These are phyloP conservation scores for Drosophila robusta DNA, from an alignment of 2,888 invertebrate genomes.

Conservation along the genomic window DNA sequence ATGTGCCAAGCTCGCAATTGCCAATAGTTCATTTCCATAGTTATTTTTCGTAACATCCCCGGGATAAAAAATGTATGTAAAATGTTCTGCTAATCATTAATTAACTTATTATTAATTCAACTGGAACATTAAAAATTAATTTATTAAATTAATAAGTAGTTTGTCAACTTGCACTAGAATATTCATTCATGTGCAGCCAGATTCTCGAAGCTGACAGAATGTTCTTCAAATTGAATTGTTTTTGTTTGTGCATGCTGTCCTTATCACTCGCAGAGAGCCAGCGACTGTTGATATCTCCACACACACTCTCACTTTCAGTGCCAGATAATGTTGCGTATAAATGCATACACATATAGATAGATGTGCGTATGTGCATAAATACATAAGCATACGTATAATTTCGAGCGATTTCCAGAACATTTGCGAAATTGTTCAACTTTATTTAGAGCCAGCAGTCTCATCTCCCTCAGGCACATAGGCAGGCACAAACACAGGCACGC, in stretches of 20 bases:
- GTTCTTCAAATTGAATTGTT: conserved; percentile 1
- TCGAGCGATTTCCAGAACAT: conserved; percentile 58
- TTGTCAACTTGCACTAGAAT: too few species aligned
- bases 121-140: too few species aligned
- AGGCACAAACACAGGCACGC: conserved; percentile 2
- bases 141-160: too few species aligned
- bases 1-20: too few species aligned
- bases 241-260: conserved; percentile 11
- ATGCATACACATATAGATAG: conserved; percentile 7
- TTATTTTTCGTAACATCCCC: too few species aligned
- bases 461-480: conserved; percentile 14
- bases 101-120: too few species aligned
- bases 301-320: conserved; percentile 59
- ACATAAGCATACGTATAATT: conserved; percentile 12
- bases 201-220: conserved; percentile 8
- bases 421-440: conserved; percentile 35
- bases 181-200: neutral
- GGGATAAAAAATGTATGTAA: too few species aligned
- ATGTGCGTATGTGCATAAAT: conserved; percentile 8
- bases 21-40: too few species aligned
- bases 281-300: conserved; percentile 12
- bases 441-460: conserved; percentile 37
- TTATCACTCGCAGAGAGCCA: conserved; percentile 3
- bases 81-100: too few species aligned
- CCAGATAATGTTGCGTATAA: conserved; percentile 42